phyloP scores from a whole-genome alignment of 2,797 vertebrate species.

The Pseudochirops cupreus region DNA sequence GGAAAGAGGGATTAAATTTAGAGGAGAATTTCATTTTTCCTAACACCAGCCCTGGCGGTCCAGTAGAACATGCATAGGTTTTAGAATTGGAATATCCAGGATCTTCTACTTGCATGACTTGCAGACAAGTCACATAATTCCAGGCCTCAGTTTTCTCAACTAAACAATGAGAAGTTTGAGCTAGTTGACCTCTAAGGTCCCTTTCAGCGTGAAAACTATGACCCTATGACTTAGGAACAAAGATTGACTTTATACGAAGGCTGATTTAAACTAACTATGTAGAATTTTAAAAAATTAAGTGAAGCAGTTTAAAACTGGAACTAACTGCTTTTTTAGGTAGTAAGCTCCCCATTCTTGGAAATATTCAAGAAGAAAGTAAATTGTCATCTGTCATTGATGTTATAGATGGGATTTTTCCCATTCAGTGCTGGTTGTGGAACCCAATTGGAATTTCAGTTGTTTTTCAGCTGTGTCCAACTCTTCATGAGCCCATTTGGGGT shows the following conservation, averaged over 20 bases:
- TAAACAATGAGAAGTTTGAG: not conserved
- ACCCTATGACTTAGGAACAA: not conserved
- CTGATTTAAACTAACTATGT: not conserved
- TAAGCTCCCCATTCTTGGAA: not conserved
- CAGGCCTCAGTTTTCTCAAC: not conserved
- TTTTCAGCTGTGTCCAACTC: not conserved
- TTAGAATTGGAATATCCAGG: not conserved
- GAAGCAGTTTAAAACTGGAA: not conserved
- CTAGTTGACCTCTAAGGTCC: not conserved
- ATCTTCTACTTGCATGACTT: not conserved
- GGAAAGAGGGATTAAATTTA: not conserved
- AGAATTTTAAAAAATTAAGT: not conserved
- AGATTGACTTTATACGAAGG: not conserved
- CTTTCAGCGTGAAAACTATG: not conserved
- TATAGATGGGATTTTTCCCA: not conserved
- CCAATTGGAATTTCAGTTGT: not conserved
- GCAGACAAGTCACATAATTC: not conserved
- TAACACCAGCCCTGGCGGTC: not conserved
- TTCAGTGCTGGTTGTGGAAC: not conserved
- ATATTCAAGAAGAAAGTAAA: not conserved
- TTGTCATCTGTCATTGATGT: not conserved
- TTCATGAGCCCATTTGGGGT: not conserved
- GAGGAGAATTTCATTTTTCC: not conserved
- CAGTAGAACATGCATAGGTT: not conserved
- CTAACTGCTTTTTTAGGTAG: not conserved